phyloP scores from a whole-genome alignment of 2,797 vertebrate species.

The Xiphophorus birchmanni region DNA sequence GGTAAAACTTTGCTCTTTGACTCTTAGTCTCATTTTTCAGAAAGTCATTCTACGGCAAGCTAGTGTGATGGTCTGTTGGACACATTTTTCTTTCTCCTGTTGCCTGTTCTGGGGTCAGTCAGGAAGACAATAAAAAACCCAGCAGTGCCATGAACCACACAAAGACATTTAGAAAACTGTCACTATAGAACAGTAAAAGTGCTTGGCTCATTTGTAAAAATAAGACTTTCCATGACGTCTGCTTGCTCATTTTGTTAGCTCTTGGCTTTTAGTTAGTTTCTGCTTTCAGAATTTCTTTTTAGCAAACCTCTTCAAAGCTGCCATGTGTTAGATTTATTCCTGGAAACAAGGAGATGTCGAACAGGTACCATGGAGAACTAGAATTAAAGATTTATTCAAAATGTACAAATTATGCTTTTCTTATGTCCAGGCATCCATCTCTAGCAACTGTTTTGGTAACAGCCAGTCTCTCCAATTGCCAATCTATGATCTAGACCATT shows the following conservation, averaged over 20 bases:
- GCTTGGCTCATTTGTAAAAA: background rate
- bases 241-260: background rate
- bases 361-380: background rate
- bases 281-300: slow-evolving; percentile 20
- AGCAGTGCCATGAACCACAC: background rate
- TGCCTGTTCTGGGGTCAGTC: slow-evolving; percentile 18
- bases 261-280: background rate
- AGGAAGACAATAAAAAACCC: slow-evolving; percentile 21
- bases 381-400: slow-evolving; percentile 33
- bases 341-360: background rate
- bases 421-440: slow-evolving; percentile 30
- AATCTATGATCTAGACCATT: slow-evolving; percentile 1
- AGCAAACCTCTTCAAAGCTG: slow-evolving; percentile 23
- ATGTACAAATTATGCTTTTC: slow-evolving; percentile 1
- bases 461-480: background rate
- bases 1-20: slow-evolving; percentile 43
- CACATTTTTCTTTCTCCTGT: slow-evolving; percentile 45
- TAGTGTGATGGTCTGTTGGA: slow-evolving; percentile 73
- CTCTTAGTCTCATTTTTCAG: slow-evolving; percentile 31
- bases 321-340: slow-evolving; percentile 12
- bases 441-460: slow-evolving; percentile 6
- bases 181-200: slow-evolving; percentile 5
- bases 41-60: slow-evolving; percentile 36
- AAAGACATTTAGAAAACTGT: slow-evolving; percentile 4
- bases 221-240: background rate